Evolutionary conservation across 2,888 invertebrate genomes (phyloP).

Genomic region (Phalangium opilio): DNA sequence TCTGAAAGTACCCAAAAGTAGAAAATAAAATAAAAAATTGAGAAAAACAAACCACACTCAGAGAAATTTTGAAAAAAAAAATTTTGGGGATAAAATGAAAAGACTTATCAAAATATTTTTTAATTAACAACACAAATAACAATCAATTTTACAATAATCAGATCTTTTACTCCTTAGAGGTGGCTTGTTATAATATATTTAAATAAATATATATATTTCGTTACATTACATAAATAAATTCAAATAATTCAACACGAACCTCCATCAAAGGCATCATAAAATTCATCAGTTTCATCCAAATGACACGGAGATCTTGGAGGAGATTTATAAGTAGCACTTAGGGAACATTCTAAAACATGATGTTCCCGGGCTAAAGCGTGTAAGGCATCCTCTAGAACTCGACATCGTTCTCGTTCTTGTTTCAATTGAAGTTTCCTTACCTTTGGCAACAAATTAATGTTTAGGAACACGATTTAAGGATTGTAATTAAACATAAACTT

Average conservation of each 20-base stretch:
- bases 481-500: no score
- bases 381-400: slow-evolving; percentile 49
- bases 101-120: no score
- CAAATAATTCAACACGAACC: slow-evolving; percentile 4
- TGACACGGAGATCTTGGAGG: slow-evolving; percentile 17
- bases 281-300: slow-evolving; percentile 22
- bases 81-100: background rate
- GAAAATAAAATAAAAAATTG: background rate
- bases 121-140: no score
- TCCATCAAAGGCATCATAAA: slow-evolving; percentile 24
- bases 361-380: slow-evolving; percentile 50
- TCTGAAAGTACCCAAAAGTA: no score
- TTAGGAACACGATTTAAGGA: no score
- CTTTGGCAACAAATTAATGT: slow-evolving; percentile 23
- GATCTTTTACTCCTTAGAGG: no score
- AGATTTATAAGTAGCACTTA: slow-evolving; percentile 30
- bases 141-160: no score
- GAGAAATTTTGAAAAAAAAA: background rate
- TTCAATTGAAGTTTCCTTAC: slow-evolving; percentile 32
- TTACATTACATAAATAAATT: no score
- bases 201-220: no score
- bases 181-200: no score
- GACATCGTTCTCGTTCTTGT: slow-evolving; percentile 42
- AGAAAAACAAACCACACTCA: background rate
- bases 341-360: slow-evolving; percentile 48